Base-by-base conservation (phyloP, 2,888 invertebrate genomes). In the Serripes groenlandicus region DNA sequence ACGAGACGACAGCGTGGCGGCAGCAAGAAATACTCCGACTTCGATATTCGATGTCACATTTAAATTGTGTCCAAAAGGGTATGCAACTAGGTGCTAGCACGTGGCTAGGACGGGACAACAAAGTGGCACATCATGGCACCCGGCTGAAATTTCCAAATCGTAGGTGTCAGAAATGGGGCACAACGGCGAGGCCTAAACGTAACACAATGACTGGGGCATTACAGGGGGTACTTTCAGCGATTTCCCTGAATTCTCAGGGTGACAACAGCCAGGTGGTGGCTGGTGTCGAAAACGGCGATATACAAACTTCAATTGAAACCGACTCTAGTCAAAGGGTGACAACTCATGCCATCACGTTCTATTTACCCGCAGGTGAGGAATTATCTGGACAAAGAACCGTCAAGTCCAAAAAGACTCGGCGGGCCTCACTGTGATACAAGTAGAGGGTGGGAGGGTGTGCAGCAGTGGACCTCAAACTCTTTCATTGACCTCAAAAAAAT, bases 141-240 rank as follows among this genome's bases (percentile, higher is more conserved):
- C n/a, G n/a, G n/a, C n/a, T n/a, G n/a, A n/a, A n/a, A n/a, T n/a
- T n/a, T n/a, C n/a, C n/a, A n/a, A n/a, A n/a, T n/a, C n/a, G n/a
- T n/a, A n/a, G n/a, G n/a, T n/a, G n/a, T n/a, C n/a, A n/a, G n/a
- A n/a, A n/a, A n/a, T n/a, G n/a, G n/a, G n/a, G n/a, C n/a, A n/a
- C n/a, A n/a, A n/a, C n/a, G n/a, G n/a, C n/a, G n/a, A n/a, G n/a
- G n/a, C n/a, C n/a, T n/a, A n/a, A n/a, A n/a, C n/a, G n/a, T n/a
- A n/a, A n/a, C n/a, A n/a, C n/a, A n/a, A n/a, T n/a, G n/a, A n/a
- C n/a, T n/a, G n/a, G n/a, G n/a, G n/a, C n/a, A n/a, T n/a, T n/a
- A n/a, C n/a, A n/a, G n/a, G n/a, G n/a, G n/a, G 91, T 92, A 3
- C 78, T 92, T n/a, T 91, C 89, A 75, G 91, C 91, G 26, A 90